Percentiles rank a stretch among this genome's conserved stretches.
phyloP scores from a whole-genome alignment of 2,113 vertebrate genomes.

The Crotalus horridus region DNA sequence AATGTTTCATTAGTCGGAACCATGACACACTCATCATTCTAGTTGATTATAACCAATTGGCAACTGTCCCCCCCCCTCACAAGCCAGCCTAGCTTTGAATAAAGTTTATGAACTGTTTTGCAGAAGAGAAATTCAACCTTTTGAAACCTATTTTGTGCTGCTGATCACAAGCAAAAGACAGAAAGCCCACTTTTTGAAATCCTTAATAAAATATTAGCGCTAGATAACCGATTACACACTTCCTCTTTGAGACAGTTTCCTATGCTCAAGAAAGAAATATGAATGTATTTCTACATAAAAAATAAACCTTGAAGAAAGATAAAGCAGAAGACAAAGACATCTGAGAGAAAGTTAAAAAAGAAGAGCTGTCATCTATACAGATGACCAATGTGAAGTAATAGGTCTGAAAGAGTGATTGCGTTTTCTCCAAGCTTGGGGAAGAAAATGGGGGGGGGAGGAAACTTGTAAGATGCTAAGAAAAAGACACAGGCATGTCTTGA shows the following conservation, averaged over 20 bases:
- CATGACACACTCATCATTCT: neutral
- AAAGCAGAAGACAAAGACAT: neutral
- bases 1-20: too few relatives aligned
- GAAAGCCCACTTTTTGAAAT: neutral
- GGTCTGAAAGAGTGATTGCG: neutral
- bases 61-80: neutral
- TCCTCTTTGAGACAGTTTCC: rapidly evolving
- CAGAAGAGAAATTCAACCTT: neutral
- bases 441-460: neutral
- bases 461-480: too few relatives aligned
- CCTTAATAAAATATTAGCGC: neutral
- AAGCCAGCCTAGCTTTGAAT: neutral
- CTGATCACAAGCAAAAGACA: slow-evolving; percentile 4
- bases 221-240: neutral
- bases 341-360: neutral
- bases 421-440: neutral
- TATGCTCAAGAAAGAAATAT: neutral
- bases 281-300: neutral
- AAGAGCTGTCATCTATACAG: neutral
- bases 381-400: neutral
- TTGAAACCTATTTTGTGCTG: neutral
- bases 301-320: neutral
- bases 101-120: neutral
- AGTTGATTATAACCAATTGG: slow-evolving; percentile 10
- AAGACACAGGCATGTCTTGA: too few relatives aligned